Percentiles rank a stretch among this genome's conserved stretches.
Conservation (phyloP, 2,113 vertebrate species). For the Carassius gibelio region DNA sequence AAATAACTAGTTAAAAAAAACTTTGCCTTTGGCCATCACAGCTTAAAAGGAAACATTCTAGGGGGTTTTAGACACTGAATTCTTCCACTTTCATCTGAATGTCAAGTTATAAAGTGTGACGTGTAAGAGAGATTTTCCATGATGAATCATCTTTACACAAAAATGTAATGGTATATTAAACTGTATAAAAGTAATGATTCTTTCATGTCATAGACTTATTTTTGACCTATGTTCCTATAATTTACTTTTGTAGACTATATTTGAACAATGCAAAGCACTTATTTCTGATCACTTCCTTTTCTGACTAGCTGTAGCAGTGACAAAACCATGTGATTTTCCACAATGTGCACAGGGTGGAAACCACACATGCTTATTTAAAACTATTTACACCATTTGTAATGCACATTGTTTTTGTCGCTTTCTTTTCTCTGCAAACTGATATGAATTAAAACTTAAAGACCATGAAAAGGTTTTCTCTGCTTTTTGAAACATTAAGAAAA, state of each 20-base stretch:
- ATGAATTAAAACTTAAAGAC: neutral
- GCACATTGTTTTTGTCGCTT: too few relatives aligned
- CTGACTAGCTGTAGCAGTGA: neutral
- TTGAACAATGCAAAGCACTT: neutral
- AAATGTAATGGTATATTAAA: neutral
- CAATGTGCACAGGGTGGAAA: neutral
- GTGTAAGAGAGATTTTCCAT: neutral
- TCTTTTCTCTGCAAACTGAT: neutral
- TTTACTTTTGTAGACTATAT: neutral
- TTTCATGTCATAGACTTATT: neutral
- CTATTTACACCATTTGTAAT: neutral
- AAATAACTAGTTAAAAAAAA: neutral
- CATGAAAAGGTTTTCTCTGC: neutral
- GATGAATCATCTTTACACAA: constrained; percentile 7
- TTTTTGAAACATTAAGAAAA: neutral
- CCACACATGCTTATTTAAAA: neutral
- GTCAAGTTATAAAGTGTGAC: neutral
- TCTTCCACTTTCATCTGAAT: neutral
- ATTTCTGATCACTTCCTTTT: constrained; percentile 3
- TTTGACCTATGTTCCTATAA: neutral
- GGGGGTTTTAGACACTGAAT: neutral
- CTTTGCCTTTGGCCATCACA: neutral
- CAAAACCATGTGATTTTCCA: neutral
- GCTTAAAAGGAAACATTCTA: neutral
- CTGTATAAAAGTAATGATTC: neutral